phyloP scores from a whole-genome alignment of 2,113 vertebrate species.

The Sitta europaea region DNA sequence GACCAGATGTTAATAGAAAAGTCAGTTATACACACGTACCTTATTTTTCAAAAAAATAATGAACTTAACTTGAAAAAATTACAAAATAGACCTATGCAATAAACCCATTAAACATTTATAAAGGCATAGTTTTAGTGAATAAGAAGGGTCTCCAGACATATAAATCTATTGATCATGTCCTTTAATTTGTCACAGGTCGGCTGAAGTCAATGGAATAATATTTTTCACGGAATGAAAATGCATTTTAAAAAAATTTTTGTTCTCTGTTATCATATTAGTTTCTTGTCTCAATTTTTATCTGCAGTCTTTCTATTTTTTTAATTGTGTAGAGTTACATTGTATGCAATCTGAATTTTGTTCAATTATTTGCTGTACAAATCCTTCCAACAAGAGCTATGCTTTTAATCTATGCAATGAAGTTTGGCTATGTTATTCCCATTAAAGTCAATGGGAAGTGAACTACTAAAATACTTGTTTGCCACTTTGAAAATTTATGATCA shows the following conservation, averaged over 20 bases:
- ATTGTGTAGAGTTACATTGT: not conserved
- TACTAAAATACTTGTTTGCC: not conserved
- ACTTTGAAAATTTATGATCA: not conserved
- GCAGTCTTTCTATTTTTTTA: not conserved
- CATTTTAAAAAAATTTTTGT: not conserved
- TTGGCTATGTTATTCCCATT: not conserved
- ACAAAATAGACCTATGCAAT: not conserved
- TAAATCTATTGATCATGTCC: not conserved
- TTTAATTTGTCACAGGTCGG: not conserved
- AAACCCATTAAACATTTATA: not conserved
- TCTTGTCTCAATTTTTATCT: not conserved
- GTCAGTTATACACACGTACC: not conserved
- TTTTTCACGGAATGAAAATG: not conserved
- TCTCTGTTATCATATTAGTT: not conserved
- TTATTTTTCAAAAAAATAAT: not conserved
- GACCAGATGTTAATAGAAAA: not conserved
- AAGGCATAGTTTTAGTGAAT: not conserved
- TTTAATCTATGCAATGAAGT: not conserved
- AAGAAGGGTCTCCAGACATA: not conserved
- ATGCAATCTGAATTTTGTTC: not conserved
- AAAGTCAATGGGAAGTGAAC: not conserved
- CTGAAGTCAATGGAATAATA: not conserved
- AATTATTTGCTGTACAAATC: not conserved
- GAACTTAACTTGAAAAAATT: not conserved
- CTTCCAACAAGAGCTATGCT: not conserved